These are phyloP conservation scores for Macrochelys suwanniensis DNA, from an alignment of 2,797 vertebrate species.

Conservation along the genomic window DNA sequence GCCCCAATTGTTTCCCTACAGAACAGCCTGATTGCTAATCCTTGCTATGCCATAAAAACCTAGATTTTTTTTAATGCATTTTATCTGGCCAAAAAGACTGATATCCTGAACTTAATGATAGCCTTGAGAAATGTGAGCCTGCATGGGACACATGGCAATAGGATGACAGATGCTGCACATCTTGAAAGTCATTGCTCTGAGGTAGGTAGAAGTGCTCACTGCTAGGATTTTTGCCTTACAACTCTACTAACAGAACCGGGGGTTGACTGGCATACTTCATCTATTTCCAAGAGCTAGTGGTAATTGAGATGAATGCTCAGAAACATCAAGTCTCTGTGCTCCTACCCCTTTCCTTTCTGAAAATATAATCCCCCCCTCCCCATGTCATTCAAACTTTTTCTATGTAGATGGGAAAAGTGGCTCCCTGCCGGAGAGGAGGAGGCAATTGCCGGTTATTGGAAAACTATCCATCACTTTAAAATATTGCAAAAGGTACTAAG, in stretches of 20 bases:
- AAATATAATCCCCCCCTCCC: slow-evolving; percentile 33
- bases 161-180: background rate
- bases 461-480: slow-evolving; percentile 60
- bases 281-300: background rate
- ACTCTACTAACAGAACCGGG: background rate
- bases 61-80: background rate
- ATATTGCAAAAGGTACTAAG: slow-evolving; percentile 29
- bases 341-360: background rate
- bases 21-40: background rate
- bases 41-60: background rate
- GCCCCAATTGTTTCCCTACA: background rate
- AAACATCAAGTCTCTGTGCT: slow-evolving; percentile 23
- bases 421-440: slow-evolving; percentile 48
- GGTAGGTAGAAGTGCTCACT: background rate
- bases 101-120: background rate
- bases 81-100: background rate
- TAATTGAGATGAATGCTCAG: background rate
- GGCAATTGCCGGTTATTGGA: slow-evolving; percentile 34
- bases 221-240: background rate
- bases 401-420: slow-evolving; percentile 62
- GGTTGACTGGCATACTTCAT: background rate
- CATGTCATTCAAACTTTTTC: slow-evolving; percentile 64
- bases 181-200: background rate
- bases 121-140: background rate
- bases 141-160: background rate